Conservation (phyloP, 2,888 invertebrate species). For the Antitype chi region DNA sequence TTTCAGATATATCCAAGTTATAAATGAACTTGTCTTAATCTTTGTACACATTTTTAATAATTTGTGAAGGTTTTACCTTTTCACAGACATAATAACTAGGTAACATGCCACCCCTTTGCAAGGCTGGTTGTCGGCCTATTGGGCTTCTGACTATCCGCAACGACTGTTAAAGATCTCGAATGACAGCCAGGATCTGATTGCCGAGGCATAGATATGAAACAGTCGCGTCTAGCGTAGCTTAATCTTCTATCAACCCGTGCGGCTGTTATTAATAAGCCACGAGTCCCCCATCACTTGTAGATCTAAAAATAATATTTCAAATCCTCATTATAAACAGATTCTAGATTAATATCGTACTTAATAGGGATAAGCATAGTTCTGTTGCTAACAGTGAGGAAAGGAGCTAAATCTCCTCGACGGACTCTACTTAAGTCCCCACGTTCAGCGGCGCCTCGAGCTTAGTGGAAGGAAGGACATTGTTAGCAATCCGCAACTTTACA, state of each 20-base stretch:
- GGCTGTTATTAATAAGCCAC: too few relatives aligned
- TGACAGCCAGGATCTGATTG: too few relatives aligned
- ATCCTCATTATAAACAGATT: neutral
- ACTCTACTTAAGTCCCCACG: constrained; percentile 1
- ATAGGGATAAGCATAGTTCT: neutral
- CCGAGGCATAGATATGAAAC: too few relatives aligned
- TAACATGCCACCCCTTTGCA: too few relatives aligned
- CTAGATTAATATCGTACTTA: neutral
- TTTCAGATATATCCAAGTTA: constrained; percentile 5
- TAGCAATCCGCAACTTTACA: neutral
- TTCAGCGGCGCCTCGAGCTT: neutral
- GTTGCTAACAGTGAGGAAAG: neutral
- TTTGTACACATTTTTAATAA: constrained; percentile 32
- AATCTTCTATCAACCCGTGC: too few relatives aligned
- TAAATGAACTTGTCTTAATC: constrained; percentile 3
- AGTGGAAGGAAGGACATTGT: neutral
- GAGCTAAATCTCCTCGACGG: too few relatives aligned
- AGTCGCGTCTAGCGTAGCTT: too few relatives aligned
- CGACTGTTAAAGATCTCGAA: too few relatives aligned
- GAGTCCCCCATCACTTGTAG: too few relatives aligned
- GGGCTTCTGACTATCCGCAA: too few relatives aligned
- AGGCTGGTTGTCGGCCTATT: too few relatives aligned
- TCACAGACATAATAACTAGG: neutral
- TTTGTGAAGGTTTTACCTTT: constrained; percentile 9
- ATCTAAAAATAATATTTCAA: constrained; percentile 1